These are phyloP conservation scores for Xerus rutilus DNA, from an alignment of 2,797 vertebrate species.

Conservation along the genomic window DNA sequence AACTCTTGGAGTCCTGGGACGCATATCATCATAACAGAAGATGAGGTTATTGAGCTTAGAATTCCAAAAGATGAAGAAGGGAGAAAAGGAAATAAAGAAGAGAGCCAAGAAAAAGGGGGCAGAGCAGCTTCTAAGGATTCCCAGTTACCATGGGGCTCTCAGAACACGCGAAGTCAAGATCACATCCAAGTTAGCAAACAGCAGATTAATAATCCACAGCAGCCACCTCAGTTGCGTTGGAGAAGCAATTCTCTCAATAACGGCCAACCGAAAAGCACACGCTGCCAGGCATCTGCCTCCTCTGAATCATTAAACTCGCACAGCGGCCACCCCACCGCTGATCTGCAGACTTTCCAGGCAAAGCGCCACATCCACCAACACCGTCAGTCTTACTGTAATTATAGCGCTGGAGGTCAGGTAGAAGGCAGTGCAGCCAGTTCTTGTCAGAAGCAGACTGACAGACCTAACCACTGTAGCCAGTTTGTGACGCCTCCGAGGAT, in stretches of 20 bases:
- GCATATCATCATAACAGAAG: constrained; percentile 98
- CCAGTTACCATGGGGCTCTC: constrained; percentile 85
- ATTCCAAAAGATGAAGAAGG: constrained; percentile 95
- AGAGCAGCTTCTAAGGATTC: constrained; percentile 88
- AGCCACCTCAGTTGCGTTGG: constrained; percentile 87
- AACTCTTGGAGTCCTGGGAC: constrained; percentile 99
- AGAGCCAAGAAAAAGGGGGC: constrained; percentile 88
- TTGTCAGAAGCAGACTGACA: constrained; percentile 89
- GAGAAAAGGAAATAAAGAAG: constrained; percentile 86
- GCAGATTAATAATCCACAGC: constrained; percentile 86
- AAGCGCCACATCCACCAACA: constrained; percentile 89
- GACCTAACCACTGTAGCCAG: constrained; percentile 88
- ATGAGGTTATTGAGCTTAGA: constrained; percentile 96
- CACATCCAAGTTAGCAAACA: constrained; percentile 92
- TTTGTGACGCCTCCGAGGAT: constrained; percentile 95
- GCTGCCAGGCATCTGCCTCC: constrained; percentile 86
- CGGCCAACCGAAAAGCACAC: constrained; percentile 87
- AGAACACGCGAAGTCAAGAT: constrained; percentile 89
- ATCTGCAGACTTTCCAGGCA: constrained; percentile 90
- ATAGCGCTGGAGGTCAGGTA: constrained; percentile 81
- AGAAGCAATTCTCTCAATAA: constrained; percentile 97
- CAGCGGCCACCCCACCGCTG: constrained; percentile 88
- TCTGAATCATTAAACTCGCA: constrained; percentile 82
- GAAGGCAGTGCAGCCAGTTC: constrained; percentile 81
- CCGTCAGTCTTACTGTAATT: constrained; percentile 90